These are phyloP conservation scores for Pyrrhia umbra DNA, from an alignment of 2,888 invertebrate genomes.

Conservation along the genomic window DNA sequence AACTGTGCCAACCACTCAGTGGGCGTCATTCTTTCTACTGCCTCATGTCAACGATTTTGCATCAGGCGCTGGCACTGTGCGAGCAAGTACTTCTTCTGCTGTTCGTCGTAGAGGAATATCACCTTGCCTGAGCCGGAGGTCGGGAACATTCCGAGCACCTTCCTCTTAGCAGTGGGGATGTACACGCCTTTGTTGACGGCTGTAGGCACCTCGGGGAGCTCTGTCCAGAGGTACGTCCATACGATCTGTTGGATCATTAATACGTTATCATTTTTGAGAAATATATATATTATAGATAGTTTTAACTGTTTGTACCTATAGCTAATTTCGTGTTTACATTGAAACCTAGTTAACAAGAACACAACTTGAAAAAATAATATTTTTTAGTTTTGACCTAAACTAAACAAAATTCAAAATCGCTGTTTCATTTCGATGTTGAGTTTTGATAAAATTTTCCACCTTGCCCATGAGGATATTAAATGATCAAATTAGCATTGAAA, in stretches of 20 bases:
- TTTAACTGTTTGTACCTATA: too few relatives aligned
- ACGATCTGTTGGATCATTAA: constrained; percentile 88
- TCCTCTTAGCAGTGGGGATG: constrained; percentile 90
- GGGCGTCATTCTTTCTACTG: constrained; percentile 80
- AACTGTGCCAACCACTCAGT: constrained; percentile 74
- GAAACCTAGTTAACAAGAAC: too few relatives aligned
- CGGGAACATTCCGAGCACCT: constrained; percentile 91
- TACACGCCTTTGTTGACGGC: constrained; percentile 93
- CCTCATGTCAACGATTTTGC: constrained; percentile 85
- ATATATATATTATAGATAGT: too few relatives aligned
- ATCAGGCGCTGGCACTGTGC: constrained; percentile 84
- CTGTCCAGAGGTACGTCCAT: constrained; percentile 95
- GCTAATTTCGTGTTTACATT: too few relatives aligned
- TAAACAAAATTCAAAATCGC: too few relatives aligned
- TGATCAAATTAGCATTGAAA: too few relatives aligned
- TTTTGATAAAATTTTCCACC: too few relatives aligned
- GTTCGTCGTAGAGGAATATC: constrained; percentile 85
- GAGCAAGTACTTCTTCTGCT: constrained; percentile 83
- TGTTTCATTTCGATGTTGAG: too few relatives aligned
- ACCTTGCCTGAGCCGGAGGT: constrained; percentile 91
- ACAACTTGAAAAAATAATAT: too few relatives aligned
- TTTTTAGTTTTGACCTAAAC: too few relatives aligned
- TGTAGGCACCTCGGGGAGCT: constrained; percentile 92
- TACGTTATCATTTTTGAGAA: too few relatives aligned
- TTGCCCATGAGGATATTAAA: too few relatives aligned